A percentile compares a stretch with the other conserved stretches of the same genome.
These are phyloP conservation scores for Lasioglossum baleicum DNA, from an alignment of 1,140 invertebrate species.

Conservation along the genomic window DNA sequence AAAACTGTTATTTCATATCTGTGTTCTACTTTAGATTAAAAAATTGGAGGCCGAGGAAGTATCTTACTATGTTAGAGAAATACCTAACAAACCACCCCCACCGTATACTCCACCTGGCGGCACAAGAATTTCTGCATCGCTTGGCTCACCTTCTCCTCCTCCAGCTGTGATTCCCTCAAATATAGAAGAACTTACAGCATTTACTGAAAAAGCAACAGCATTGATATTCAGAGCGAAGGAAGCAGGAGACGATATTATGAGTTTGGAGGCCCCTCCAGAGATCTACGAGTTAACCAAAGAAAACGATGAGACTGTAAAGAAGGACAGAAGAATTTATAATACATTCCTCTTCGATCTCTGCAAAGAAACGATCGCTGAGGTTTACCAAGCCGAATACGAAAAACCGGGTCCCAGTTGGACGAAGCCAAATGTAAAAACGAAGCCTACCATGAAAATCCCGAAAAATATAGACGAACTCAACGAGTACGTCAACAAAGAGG, in stretches of 20 bases:
- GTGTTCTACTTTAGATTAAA: slow-evolving; percentile 77
- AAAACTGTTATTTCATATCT: slow-evolving; percentile 19
- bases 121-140: slow-evolving; percentile 61
- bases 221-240: slow-evolving; percentile 77
- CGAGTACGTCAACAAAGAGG: slow-evolving; percentile 80
- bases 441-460: slow-evolving; percentile 74
- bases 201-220: slow-evolving; percentile 77
- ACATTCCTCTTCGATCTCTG: slow-evolving; percentile 84
- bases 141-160: slow-evolving; percentile 67
- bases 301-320: slow-evolving; percentile 73
- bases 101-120: slow-evolving; percentile 84
- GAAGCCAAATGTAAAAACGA: slow-evolving; percentile 75
- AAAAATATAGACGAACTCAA: slow-evolving; percentile 76
- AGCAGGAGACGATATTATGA: slow-evolving; percentile 74
- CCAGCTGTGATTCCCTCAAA: slow-evolving; percentile 77
- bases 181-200: slow-evolving; percentile 76
- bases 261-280: slow-evolving; percentile 72
- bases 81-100: slow-evolving; percentile 87
- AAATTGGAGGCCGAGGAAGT: slow-evolving; percentile 82
- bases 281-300: slow-evolving; percentile 74
- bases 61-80: slow-evolving; percentile 83
- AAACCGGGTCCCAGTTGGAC: slow-evolving; percentile 81
- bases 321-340: slow-evolving; percentile 76
- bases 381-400: slow-evolving; percentile 78
- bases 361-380: slow-evolving; percentile 82